phyloP scores from a whole-genome alignment of 1,140 invertebrate genomes.

The Eriocheir sinensis region DNA sequence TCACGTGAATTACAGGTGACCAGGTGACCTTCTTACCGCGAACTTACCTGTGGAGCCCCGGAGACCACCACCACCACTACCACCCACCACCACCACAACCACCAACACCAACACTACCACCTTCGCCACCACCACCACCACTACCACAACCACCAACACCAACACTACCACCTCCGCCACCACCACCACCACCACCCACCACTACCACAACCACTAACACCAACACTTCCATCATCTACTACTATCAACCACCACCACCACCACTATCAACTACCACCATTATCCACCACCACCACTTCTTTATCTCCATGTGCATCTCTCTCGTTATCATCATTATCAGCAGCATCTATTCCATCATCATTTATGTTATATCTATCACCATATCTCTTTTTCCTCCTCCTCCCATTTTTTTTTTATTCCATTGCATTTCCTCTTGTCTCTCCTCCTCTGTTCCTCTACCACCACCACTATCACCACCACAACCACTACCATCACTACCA shows the following conservation, averaged over 20 bases:
- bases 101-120: not conserved
- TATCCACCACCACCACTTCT: not conserved
- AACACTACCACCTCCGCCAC: not conserved
- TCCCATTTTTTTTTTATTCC: too few relatives aligned
- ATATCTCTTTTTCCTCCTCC: not conserved
- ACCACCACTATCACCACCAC: not conserved
- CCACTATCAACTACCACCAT: not conserved
- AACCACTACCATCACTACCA: not conserved
- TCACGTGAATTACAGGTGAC: not conserved
- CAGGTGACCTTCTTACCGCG: not conserved
- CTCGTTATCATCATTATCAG: not conserved
- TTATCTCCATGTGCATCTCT: too few relatives aligned
- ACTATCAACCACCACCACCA: not conserved
- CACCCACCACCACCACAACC: not conserved
- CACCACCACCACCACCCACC: not conserved
- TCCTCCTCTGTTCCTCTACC: too few relatives aligned
- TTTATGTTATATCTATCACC: too few relatives aligned
- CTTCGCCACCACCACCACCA: not conserved
- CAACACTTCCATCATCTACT: not conserved
- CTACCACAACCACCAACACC: not conserved
- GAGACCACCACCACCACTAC: not conserved
- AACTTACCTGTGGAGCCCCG: not conserved
- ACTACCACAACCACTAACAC: not conserved
- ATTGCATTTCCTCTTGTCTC: too few relatives aligned
- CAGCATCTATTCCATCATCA: not conserved